Evolutionary conservation across 2,797 vertebrate species (phyloP), one percentile per base, ranked within the genome.

Genomic region (Sebastes reedi): DNA sequence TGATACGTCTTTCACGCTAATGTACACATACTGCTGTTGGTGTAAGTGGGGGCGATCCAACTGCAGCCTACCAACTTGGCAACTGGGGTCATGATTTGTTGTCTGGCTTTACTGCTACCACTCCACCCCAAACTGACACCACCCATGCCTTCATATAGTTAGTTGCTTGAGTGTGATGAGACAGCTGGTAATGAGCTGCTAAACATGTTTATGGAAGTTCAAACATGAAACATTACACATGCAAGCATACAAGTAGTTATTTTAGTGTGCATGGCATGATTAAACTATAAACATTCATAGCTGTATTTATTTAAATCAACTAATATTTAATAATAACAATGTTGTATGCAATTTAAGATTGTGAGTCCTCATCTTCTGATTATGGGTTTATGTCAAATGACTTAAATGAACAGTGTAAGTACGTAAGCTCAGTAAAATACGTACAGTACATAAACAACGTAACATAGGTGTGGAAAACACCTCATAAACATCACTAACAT

Each of bases 1-100:
- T 70, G 91, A 92, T 87, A 87, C 20, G 52, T 82, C 80, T 87
- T 83, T 81, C 64, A 68, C 34, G n/a, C 73, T 88, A 72, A 84
- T 80, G 64, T 75, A 52, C 85, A 86, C 72, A 87, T 4, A 42
- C 68, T 80, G 70, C 77, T 52, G 70, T 14, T 18, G 62, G 30
- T 65, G 64, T 39, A 30, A 72, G 58, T 14, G 16, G 13, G 65
- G 32, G n/a, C 6, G 13, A 5, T 56, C n/a, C 27, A 16, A 16
- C 74, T 75, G 68, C 27, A 73, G 72, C 75, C 72, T 25, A 29
- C 75, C 27, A 68, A 62, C 73, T 32, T 29, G 8, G 39, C 70
- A 29, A 72, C 6, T 22, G 20, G 68, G 81, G 68, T 83, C 58
- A 32, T 3, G 18, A 70, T 85, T 10, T 39, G 32, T 8, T 8